These are phyloP conservation scores for Danio jaintianensis DNA, from an alignment of 2,797 vertebrate genomes.

Conservation along the genomic window DNA sequence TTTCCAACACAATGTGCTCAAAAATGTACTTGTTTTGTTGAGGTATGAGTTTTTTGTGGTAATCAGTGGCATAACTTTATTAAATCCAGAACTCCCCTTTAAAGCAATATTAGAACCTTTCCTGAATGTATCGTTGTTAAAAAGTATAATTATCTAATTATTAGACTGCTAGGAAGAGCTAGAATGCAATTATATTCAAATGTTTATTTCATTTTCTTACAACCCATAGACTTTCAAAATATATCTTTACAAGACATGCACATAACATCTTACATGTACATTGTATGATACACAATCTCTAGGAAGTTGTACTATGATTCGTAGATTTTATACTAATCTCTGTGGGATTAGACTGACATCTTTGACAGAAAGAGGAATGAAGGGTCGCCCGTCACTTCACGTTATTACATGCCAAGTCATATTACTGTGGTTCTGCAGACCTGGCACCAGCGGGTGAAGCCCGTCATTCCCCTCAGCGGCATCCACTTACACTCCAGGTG, in stretches of 20 bases:
- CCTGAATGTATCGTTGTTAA: not conserved
- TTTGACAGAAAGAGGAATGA: constrained; percentile 46
- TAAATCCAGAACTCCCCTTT: not conserved
- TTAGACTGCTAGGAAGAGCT: not conserved
- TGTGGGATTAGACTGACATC: constrained; percentile 7
- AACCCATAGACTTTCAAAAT: not conserved
- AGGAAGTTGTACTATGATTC: constrained; percentile 7
- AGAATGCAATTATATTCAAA: not conserved
- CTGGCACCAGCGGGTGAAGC: constrained; percentile 32
- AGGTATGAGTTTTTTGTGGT: not conserved
- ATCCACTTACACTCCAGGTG: constrained; percentile 50
- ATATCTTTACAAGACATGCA: not conserved
- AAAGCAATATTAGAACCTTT: not conserved
- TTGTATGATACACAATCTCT: not conserved
- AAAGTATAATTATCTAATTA: not conserved
- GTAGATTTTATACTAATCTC: constrained; percentile 28
- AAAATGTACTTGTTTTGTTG: not conserved
- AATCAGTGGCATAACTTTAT: not conserved
- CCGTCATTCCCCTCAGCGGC: constrained; percentile 25
- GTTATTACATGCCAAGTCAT: constrained; percentile 55
- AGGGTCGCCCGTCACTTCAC: constrained; percentile 52
- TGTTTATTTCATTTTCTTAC: not conserved
- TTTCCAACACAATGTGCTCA: not conserved
- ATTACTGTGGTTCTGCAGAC: constrained; percentile 45
- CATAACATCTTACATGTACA: not conserved